Percentiles rank a stretch among this genome's conserved stretches.
Evolutionary conservation across 2,888 invertebrate genomes (phyloP).

Genomic region (Caenorhabditis wallacei): DNA sequence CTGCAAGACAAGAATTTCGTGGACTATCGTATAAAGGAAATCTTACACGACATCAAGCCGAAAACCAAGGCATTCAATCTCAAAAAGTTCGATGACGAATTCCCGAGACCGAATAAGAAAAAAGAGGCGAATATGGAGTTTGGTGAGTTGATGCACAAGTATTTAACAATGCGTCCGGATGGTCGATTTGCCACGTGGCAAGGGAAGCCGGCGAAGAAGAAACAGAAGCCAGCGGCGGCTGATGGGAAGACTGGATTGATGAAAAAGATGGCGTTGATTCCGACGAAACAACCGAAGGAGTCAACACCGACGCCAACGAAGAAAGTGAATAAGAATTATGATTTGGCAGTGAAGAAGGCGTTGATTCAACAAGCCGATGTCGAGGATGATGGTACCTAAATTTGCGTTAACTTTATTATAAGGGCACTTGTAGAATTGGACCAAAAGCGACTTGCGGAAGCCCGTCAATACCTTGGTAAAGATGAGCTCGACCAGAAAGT

Average conservation of each 20-base stretch:
- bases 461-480: conserved; percentile 28
- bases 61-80: conserved; percentile 55
- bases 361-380: conserved; percentile 45
- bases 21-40: conserved; percentile 56
- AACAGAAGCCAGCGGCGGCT: neutral
- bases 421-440: conserved; percentile 43
- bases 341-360: conserved; percentile 43
- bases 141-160: conserved; percentile 61
- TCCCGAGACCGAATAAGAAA: conserved; percentile 33
- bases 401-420: neutral
- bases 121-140: conserved; percentile 53
- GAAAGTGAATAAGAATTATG: conserved; percentile 46
- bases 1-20: conserved; percentile 58
- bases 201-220: conserved; percentile 51
- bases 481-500: conserved; percentile 54
- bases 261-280: conserved; percentile 35
- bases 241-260: conserved; percentile 24
- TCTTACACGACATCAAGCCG: conserved; percentile 59
- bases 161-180: conserved; percentile 57
- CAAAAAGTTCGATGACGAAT: conserved; percentile 61
- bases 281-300: conserved; percentile 27
- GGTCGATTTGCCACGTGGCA: conserved; percentile 63
- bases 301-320: conserved; percentile 3
- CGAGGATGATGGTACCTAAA: conserved; percentile 60
- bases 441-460: conserved; percentile 41